A percentile compares a stretch with the other conserved stretches of the same genome.
These are phyloP conservation scores for Tamias sibiricus DNA, from an alignment of 2,113 vertebrate species.

Conservation along the genomic window DNA sequence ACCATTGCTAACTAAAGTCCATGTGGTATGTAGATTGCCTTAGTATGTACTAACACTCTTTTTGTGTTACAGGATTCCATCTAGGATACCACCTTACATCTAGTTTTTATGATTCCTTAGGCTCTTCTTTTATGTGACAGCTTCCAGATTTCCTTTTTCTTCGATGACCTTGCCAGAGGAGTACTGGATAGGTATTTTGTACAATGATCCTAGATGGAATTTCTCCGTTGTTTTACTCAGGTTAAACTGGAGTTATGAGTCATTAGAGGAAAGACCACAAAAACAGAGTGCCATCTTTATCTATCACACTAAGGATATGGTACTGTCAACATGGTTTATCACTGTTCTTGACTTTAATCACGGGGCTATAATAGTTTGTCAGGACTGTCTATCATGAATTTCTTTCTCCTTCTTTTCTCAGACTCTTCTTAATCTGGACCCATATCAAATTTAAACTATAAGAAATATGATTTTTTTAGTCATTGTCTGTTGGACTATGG, in stretches of 20 bases:
- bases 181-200: background rate
- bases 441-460: background rate
- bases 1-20: background rate
- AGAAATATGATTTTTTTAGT: slow-evolving; percentile 3
- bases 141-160: background rate
- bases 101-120: background rate
- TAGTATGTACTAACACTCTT: background rate
- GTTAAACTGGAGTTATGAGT: background rate
- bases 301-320: background rate
- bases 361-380: background rate
- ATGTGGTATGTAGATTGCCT: background rate
- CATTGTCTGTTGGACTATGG: background rate
- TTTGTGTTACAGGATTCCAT: background rate
- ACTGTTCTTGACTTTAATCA: background rate
- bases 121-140: background rate
- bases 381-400: background rate
- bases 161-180: background rate
- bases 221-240: background rate
- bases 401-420: background rate
- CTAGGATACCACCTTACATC: background rate
- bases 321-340: background rate
- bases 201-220: background rate
- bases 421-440: background rate
- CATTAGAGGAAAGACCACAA: background rate
- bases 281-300: background rate